Evolutionary conservation across 2,113 vertebrate species (phyloP).

Genomic region (Lycaon pictus): DNA sequence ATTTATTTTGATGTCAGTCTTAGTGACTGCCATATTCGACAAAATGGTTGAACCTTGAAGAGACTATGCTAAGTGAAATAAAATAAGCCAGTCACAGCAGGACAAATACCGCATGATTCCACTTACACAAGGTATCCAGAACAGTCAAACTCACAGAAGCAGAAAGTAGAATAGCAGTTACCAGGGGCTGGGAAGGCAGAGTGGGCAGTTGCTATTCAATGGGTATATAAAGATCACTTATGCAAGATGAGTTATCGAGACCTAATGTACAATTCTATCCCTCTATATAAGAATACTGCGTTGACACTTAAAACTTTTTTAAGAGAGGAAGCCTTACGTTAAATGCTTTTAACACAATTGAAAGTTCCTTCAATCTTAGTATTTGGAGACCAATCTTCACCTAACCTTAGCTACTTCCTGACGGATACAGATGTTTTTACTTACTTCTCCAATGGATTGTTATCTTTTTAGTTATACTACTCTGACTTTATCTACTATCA

Average conservation of each 20-base stretch:
- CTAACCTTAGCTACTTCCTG: background rate
- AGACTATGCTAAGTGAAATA: background rate
- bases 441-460: background rate
- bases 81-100: background rate
- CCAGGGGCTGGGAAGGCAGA: background rate
- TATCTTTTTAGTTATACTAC: background rate
- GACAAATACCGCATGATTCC: background rate
- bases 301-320: background rate
- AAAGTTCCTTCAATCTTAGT: background rate
- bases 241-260: background rate
- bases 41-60: background rate
- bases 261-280: background rate
- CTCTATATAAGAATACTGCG: background rate
- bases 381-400: background rate
- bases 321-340: background rate
- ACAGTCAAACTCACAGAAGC: background rate
- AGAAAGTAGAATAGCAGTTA: background rate
- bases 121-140: background rate
- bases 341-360: background rate
- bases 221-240: background rate
- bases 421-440: background rate
- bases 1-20: constrained; percentile 9
- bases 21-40: background rate
- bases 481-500: background rate
- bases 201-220: background rate